These are phyloP conservation scores for Hydrolagus affinis DNA, from an alignment of 2,113 vertebrate species.

Conservation along the genomic window DNA sequence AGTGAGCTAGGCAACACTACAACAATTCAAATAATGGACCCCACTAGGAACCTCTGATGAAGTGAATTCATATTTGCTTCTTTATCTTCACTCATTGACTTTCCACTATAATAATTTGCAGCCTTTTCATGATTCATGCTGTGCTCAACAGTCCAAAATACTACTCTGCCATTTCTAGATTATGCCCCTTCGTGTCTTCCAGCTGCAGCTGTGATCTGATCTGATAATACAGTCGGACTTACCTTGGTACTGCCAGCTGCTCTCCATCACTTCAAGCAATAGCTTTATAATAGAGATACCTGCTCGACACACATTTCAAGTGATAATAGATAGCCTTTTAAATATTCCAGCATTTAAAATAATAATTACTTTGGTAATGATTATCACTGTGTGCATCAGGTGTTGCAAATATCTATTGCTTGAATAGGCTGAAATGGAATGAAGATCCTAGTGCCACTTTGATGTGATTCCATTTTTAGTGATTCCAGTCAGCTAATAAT, in stretches of 20 bases:
- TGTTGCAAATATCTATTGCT: background rate
- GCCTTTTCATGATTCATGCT: too few species aligned
- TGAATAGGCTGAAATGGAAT: background rate
- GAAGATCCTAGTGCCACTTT: too few species aligned
- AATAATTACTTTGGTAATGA: background rate
- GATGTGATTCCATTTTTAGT: too few species aligned
- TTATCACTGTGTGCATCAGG: background rate
- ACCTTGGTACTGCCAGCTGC: background rate
- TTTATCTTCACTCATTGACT: background rate
- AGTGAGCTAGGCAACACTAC: background rate
- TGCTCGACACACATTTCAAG: background rate
- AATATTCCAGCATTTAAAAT: background rate
- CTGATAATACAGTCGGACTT: too few species aligned
- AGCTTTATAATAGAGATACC: background rate
- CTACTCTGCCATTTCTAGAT: too few species aligned
- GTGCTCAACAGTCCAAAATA: too few species aligned
- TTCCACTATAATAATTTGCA: background rate
- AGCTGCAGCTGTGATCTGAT: background rate
- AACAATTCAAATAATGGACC: background rate
- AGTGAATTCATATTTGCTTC: background rate
- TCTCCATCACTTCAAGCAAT: background rate
- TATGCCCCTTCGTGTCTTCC: background rate
- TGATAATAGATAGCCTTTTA: background rate
- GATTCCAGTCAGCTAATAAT: too few species aligned
- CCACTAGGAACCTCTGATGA: background rate